Evolutionary conservation across 2,113 vertebrate species (phyloP).

Genomic region (Pelecanus crispus): DNA sequence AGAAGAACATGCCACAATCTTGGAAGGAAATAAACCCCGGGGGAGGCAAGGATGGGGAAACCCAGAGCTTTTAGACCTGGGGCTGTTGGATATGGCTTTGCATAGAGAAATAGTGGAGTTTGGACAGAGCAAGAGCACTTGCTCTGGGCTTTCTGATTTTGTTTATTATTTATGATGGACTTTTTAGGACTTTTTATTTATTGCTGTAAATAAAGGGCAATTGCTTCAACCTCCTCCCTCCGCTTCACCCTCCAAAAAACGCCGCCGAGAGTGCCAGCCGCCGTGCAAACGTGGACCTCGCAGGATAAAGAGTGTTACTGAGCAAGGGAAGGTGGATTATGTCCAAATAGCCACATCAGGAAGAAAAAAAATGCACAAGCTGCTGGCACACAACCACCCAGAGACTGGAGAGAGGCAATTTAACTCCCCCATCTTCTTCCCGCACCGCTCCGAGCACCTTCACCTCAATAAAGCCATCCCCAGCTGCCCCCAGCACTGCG

Average conservation of each 20-base stretch:
- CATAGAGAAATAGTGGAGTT: not conserved
- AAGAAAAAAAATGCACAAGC: not conserved
- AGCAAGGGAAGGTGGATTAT: not conserved
- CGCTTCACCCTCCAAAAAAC: rapidly evolving
- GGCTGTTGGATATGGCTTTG: not conserved
- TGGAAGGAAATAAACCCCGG: not conserved
- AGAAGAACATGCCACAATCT: not conserved
- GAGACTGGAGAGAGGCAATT: not conserved
- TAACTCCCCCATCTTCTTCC: not conserved
- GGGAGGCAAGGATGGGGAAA: not conserved
- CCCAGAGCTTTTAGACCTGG: not conserved
- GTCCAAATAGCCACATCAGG: not conserved
- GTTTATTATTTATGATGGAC: not conserved
- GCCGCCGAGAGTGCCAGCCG: rapidly evolving
- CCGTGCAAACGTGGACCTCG: not conserved
- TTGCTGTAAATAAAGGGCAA: not conserved
- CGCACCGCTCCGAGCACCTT: rapidly evolving
- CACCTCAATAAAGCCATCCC: rapidly evolving
- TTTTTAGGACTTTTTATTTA: not conserved
- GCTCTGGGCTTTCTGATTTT: not conserved
- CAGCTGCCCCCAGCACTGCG: not conserved
- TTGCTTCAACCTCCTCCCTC: not conserved
- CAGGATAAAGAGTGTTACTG: not conserved
- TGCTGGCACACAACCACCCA: not conserved
- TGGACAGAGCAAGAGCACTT: not conserved